Percentiles rank a stretch among this genome's conserved stretches.
These are phyloP conservation scores for Cyanocitta stelleri DNA, from an alignment of 2,113 vertebrate genomes.

Conservation along the genomic window DNA sequence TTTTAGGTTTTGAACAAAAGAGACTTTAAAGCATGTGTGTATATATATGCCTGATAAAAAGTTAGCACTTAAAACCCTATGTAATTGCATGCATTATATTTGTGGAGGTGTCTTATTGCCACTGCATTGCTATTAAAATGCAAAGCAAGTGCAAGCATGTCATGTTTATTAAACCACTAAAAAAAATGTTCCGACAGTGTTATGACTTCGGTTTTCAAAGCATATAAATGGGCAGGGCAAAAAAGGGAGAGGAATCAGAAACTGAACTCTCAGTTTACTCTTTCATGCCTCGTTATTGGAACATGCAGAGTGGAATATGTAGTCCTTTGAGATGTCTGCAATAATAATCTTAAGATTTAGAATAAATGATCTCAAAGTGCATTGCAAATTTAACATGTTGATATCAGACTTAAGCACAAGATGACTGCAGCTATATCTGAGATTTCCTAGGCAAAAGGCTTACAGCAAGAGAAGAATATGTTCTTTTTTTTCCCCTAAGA, in stretches of 20 bases:
- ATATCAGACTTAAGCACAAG: neutral
- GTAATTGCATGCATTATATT: conserved; percentile 1
- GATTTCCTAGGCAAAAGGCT: neutral
- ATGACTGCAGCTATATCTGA: neutral
- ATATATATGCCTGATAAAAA: neutral
- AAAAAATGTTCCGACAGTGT: conserved; percentile 11
- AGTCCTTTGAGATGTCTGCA: neutral
- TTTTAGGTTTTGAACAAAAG: neutral
- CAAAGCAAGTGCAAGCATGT: conserved; percentile 50
- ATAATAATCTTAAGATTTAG: neutral
- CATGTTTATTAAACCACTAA: conserved; percentile 51
- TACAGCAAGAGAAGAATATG: neutral
- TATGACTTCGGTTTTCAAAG: conserved; percentile 20
- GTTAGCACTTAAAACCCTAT: neutral
- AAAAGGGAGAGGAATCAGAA: neutral
- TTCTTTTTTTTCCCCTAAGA: neutral
- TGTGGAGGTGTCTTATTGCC: conserved; percentile 37
- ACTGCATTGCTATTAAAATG: conserved; percentile 54
- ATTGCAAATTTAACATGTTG: conserved; percentile 15
- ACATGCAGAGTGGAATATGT: neutral
- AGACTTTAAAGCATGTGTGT: neutral
- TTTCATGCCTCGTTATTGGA: neutral
- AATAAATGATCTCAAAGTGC: neutral
- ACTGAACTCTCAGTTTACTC: neutral
- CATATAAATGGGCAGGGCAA: neutral